Evolutionary conservation across 2,888 invertebrate genomes (phyloP).

Genomic region (Scaptomyza tumidula): DNA sequence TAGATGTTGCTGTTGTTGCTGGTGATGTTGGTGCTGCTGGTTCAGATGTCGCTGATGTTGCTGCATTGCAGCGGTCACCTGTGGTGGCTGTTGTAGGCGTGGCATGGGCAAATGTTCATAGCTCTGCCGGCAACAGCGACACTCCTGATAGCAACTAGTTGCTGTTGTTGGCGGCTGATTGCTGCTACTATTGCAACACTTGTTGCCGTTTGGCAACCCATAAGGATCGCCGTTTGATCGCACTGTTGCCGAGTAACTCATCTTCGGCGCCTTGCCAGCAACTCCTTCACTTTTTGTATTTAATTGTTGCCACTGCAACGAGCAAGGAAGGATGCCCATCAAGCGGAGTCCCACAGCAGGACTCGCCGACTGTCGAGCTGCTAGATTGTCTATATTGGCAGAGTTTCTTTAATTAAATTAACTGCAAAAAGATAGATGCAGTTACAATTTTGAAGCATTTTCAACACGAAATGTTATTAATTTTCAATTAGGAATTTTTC

Average conservation of each 20-base stretch:
- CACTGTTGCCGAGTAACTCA: conserved; percentile 53
- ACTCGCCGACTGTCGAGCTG: conserved; percentile 63
- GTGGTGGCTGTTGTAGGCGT: conserved; percentile 61
- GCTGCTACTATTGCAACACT: conserved; percentile 47
- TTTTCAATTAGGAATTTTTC: conserved; percentile 42
- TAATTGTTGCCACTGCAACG: conserved; percentile 79
- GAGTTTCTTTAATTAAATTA: neutral
- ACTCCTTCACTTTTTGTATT: conserved; percentile 4
- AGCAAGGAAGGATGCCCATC: conserved; percentile 82
- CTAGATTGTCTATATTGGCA: conserved; percentile 78
- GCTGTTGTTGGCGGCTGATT: conserved; percentile 11
- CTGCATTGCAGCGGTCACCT: conserved; percentile 31
- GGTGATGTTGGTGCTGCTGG: conserved; percentile 23
- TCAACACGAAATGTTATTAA: conserved; percentile 32
- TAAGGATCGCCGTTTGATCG: conserved; percentile 79
- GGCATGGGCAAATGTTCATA: conserved; percentile 72
- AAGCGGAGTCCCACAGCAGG: conserved; percentile 82
- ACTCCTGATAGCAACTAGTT: conserved; percentile 53
- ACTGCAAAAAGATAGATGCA: conserved; percentile 30
- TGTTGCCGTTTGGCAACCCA: conserved; percentile 32
- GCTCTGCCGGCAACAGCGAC: conserved; percentile 48
- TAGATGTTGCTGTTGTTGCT: conserved; percentile 53
- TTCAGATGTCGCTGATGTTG: conserved; percentile 32
- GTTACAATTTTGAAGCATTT: neutral
- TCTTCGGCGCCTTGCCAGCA: conserved; percentile 77